Conservation (phyloP, 2,113 vertebrate species). For the Callorhinus ursinus region DNA sequence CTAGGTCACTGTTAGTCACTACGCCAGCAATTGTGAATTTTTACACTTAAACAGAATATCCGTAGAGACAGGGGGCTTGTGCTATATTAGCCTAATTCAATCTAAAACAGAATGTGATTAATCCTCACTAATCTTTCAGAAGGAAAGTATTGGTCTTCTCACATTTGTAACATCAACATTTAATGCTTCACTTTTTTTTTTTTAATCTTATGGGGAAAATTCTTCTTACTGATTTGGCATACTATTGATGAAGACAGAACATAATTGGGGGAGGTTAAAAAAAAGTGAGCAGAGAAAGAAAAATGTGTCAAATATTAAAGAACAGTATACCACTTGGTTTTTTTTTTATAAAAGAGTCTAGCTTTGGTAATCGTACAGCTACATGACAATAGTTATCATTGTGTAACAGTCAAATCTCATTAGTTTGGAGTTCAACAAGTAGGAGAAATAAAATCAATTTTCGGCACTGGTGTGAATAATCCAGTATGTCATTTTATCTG, state of each 20-base stretch:
- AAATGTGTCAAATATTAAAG: background rate
- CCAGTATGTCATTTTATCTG: constrained; percentile 54
- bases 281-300: constrained; percentile 14
- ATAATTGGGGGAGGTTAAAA: background rate
- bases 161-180: background rate
- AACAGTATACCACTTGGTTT: background rate
- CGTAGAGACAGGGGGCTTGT: background rate
- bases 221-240: background rate
- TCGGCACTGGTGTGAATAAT: constrained; percentile 46
- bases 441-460: constrained; percentile 63
- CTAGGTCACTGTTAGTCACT: background rate
- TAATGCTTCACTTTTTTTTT: background rate
- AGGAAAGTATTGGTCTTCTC: background rate
- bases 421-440: constrained; percentile 55
- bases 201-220: background rate
- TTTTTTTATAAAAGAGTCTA: background rate
- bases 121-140: background rate
- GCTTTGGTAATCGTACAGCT: background rate
- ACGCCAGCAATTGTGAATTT: background rate
- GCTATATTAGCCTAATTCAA: background rate
- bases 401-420: constrained; percentile 38
- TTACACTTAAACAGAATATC: background rate
- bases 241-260: background rate
- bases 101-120: constrained; percentile 1
- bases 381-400: background rate